Evolutionary conservation across 2,888 invertebrate genomes (phyloP).

Genomic region (Coelinius sp.): DNA sequence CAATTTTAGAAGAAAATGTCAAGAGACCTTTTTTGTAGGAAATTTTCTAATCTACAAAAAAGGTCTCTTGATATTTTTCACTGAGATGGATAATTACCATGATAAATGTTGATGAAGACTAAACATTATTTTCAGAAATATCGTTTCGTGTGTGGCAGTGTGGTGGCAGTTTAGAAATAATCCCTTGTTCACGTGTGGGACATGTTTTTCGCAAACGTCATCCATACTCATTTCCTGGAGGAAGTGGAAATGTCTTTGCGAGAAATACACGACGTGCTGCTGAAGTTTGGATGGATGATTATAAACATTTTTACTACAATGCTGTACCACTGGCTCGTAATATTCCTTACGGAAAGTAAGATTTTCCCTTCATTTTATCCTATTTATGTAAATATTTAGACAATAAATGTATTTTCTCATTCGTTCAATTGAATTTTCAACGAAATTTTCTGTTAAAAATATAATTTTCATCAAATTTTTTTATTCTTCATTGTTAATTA

Average conservation of each 20-base stretch:
- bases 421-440: too few relatives aligned
- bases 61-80: neutral
- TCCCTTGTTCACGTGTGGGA: constrained; percentile 96
- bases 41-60: too few relatives aligned
- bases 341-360: constrained; percentile 88
- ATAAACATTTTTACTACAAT: constrained; percentile 95
- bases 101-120: too few relatives aligned
- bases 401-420: neutral
- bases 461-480: too few relatives aligned
- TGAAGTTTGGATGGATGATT: constrained; percentile 99
- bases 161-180: constrained; percentile 95
- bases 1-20: too few relatives aligned
- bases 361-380: neutral
- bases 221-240: constrained; percentile 98
- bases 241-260: constrained; percentile 97
- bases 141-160: constrained; percentile 97
- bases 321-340: constrained; percentile 92
- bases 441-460: too few relatives aligned
- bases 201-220: constrained; percentile 96
- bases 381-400: constrained; percentile 2
- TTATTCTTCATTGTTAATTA: too few relatives aligned
- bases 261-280: constrained; percentile 96
- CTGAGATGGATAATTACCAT: too few relatives aligned
- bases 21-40: too few relatives aligned
- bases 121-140: constrained; percentile 77